Conservation (phyloP, 2,797 vertebrate species). For the Limosa lapponica region DNA sequence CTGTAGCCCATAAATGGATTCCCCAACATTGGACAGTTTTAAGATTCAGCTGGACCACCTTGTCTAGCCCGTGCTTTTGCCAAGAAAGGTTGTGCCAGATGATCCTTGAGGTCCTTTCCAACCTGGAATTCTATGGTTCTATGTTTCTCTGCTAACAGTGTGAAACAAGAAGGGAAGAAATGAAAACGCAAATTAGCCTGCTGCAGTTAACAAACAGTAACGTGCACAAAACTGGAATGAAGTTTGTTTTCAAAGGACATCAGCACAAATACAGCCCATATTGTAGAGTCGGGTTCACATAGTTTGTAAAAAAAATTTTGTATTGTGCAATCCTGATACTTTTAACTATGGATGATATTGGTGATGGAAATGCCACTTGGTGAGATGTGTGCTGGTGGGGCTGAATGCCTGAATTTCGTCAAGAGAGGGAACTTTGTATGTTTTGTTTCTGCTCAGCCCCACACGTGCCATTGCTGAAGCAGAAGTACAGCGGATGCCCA, state of each 20-base stretch:
- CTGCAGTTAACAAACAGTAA: neutral
- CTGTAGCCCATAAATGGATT: neutral
- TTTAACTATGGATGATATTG: neutral
- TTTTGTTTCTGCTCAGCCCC: neutral
- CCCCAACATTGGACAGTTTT: neutral
- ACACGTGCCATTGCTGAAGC: fast-evolving
- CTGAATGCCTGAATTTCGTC: fast-evolving
- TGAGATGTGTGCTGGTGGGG: neutral
- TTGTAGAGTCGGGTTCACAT: fast-evolving
- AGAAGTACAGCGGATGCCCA: no score
- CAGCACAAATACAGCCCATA: neutral
- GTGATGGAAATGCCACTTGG: neutral
- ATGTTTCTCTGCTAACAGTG: neutral
- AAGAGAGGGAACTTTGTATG: neutral
- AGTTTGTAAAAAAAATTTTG: no score
- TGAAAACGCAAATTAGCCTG: neutral
- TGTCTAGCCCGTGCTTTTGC: neutral
- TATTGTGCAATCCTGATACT: fast-evolving
- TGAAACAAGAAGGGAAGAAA: neutral
- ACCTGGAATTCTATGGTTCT: neutral
- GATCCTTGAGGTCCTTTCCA: neutral
- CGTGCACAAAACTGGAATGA: fast-evolving
- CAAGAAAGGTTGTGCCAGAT: neutral
- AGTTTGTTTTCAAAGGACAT: neutral
- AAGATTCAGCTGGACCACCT: neutral